Percentiles rank a stretch among this genome's conserved stretches.
Evolutionary conservation across 1,140 invertebrate genomes (phyloP).

Genomic region (Phocides pigmalion): DNA sequence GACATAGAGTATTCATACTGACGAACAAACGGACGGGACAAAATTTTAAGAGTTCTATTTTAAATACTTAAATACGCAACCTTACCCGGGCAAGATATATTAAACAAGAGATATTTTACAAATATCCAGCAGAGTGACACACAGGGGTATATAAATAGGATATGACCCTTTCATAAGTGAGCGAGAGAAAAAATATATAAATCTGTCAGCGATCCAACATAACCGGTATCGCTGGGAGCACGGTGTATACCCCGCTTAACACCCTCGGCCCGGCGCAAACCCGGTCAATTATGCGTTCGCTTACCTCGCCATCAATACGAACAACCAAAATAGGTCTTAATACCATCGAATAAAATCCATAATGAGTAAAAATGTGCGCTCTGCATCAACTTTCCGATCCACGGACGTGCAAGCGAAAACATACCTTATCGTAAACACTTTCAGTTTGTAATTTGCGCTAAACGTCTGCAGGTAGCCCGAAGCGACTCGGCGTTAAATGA

Average conservation of each 20-base stretch:
- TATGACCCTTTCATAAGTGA: constrained; percentile 4
- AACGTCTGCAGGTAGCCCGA: constrained; percentile 3
- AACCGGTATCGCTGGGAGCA: constrained; percentile 15
- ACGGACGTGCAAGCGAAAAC: neutral
- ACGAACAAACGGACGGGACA: too few relatives aligned
- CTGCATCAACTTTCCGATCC: constrained; percentile 22
- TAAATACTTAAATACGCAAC: too few relatives aligned
- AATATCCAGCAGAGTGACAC: neutral
- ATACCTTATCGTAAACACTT: constrained; percentile 3
- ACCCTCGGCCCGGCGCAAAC: constrained; percentile 27
- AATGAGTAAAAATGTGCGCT: constrained; percentile 15
- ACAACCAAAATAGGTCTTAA: constrained; percentile 26
- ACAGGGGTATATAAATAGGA: constrained; percentile 14
- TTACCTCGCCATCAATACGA: constrained; percentile 28
- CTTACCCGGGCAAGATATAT: neutral
- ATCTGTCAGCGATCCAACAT: constrained; percentile 23
- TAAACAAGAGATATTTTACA: neutral
- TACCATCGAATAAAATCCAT: constrained; percentile 9
- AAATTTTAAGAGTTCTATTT: too few relatives aligned
- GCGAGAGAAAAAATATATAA: constrained; percentile 19
- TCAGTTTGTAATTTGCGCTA: constrained; percentile 2
- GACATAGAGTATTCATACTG: too few relatives aligned
- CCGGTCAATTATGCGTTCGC: constrained; percentile 37
- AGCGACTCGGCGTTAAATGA: constrained; percentile 25
- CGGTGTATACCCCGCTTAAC: constrained; percentile 11